These are phyloP conservation scores for Leptura quadrifasciata DNA, from an alignment of 2,888 invertebrate genomes.

Conservation along the genomic window DNA sequence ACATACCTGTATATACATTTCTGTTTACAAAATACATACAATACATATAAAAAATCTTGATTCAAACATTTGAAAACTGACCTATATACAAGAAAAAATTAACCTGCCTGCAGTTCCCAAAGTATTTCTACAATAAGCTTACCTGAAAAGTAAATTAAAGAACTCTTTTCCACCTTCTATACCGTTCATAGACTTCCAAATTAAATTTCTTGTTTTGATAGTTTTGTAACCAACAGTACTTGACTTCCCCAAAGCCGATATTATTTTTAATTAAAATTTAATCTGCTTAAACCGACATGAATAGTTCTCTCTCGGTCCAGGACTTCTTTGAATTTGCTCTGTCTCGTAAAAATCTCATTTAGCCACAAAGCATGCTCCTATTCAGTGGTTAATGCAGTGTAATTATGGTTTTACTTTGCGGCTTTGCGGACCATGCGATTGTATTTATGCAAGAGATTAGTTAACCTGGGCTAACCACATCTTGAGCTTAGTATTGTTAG, in stretches of 20 bases:
- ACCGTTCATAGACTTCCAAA: background rate
- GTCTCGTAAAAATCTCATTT: conserved; percentile 49
- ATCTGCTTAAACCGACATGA: conserved; percentile 37
- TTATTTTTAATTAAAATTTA: conserved; percentile 53
- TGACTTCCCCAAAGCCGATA: conserved; percentile 52
- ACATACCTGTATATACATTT: no score
- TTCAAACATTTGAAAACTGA: no score
- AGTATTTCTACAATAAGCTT: background rate
- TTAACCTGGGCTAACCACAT: conserved; percentile 60
- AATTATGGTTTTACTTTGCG: conserved; percentile 60
- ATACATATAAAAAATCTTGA: no score
- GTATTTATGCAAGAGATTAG: conserved; percentile 64
- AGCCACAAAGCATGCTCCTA: conserved; percentile 45
- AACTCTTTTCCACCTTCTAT: background rate
- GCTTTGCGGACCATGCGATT: conserved; percentile 56
- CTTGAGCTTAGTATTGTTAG: conserved; percentile 60
- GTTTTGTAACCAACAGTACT: conserved; percentile 48
- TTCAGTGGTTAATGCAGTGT: conserved; percentile 51
- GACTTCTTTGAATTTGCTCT: conserved; percentile 21
- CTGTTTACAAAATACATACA: no score
- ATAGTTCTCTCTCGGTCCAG: conserved; percentile 28
- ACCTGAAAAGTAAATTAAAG: conserved; percentile 3
- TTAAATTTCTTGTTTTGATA: conserved; percentile 49
- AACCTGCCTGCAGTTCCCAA: background rate
- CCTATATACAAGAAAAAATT: no score